Evolutionary conservation across 2,797 vertebrate genomes (phyloP).

Genomic region (Danio choprae): DNA sequence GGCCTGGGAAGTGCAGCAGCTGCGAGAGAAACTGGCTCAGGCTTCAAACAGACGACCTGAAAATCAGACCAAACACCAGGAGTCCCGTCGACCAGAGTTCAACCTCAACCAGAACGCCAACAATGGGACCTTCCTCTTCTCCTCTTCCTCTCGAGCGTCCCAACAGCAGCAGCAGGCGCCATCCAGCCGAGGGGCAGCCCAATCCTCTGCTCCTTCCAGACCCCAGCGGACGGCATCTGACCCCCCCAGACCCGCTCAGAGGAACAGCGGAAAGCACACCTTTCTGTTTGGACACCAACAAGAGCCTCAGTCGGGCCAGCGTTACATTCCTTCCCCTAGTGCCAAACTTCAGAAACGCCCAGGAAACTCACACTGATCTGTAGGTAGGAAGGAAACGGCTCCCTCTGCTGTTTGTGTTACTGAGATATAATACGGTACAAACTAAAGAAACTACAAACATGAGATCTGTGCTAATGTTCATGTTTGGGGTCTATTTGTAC

Average conservation of each 20-base stretch:
- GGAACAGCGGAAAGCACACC: constrained; percentile 74
- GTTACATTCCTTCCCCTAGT: constrained; percentile 63
- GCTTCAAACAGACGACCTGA: constrained; percentile 65
- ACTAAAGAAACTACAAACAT: background rate
- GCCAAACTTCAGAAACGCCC: constrained; percentile 76
- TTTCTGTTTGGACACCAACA: constrained; percentile 77
- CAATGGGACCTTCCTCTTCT: constrained; percentile 81
- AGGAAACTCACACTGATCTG: constrained; percentile 52
- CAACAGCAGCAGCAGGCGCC: constrained; percentile 39
- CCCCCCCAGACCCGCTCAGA: constrained; percentile 54
- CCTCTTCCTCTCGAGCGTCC: constrained; percentile 61
- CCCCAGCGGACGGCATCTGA: constrained; percentile 53
- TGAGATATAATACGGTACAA: constrained; percentile 15
- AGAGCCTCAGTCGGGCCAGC: constrained; percentile 66
- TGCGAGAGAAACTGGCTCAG: constrained; percentile 72
- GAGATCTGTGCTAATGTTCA: background rate
- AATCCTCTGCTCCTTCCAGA: constrained; percentile 61
- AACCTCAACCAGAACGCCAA: constrained; percentile 82
- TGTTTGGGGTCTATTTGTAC: background rate
- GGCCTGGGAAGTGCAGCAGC: constrained; percentile 78
- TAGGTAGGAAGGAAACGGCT: background rate
- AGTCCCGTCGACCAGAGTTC: constrained; percentile 64
- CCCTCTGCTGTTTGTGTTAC: constrained; percentile 8
- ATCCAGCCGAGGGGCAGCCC: background rate
- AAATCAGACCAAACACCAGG: constrained; percentile 54